A percentile compares a stretch with the other conserved stretches of the same genome.
Evolutionary conservation across 2,888 invertebrate genomes (phyloP).

Genomic region (Amphiduros pacificus): DNA sequence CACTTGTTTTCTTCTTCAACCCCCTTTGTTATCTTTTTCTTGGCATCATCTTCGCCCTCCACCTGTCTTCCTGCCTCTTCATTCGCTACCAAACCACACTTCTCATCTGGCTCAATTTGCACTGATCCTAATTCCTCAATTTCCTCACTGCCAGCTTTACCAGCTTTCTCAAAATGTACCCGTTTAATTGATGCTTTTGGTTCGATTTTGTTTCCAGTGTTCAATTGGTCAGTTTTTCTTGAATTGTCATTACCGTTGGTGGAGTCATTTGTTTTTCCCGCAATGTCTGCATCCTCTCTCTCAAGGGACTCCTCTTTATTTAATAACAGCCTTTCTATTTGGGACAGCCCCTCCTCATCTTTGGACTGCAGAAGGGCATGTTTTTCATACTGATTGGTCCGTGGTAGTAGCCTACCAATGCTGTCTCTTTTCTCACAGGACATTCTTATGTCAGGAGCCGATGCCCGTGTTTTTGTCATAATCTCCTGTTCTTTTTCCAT

Average conservation of each 20-base stretch:
- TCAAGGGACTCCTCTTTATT: conserved; percentile 21
- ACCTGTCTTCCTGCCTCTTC: conserved; percentile 2
- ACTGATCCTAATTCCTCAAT: conserved; percentile 14
- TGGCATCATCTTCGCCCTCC: conserved; percentile 3
- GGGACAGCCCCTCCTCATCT: conserved; percentile 19
- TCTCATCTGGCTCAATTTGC: conserved; percentile 10
- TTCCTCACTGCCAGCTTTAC: conserved; percentile 3
- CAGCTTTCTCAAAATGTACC: conserved; percentile 18
- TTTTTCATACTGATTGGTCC: conserved; percentile 28
- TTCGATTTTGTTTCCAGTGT: background rate
- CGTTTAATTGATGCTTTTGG: conserved; percentile 12
- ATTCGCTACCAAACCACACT: background rate
- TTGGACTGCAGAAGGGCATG: conserved; percentile 27
- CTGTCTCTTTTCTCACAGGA: conserved; percentile 3
- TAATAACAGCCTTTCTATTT: conserved; percentile 27
- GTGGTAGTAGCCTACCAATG: conserved; percentile 18
- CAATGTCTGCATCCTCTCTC: background rate
- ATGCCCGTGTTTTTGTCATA: background rate
- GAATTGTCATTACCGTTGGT: background rate
- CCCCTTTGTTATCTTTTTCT: background rate
- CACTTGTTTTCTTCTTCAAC: conserved; percentile 7
- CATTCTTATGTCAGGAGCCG: background rate
- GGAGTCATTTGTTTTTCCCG: background rate
- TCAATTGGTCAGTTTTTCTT: background rate
- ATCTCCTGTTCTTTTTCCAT: conserved; percentile 25